A percentile compares a stretch with the other conserved stretches of the same genome.
Conservation (phyloP, 2,113 vertebrate species). For the Platichthys stellatus region DNA sequence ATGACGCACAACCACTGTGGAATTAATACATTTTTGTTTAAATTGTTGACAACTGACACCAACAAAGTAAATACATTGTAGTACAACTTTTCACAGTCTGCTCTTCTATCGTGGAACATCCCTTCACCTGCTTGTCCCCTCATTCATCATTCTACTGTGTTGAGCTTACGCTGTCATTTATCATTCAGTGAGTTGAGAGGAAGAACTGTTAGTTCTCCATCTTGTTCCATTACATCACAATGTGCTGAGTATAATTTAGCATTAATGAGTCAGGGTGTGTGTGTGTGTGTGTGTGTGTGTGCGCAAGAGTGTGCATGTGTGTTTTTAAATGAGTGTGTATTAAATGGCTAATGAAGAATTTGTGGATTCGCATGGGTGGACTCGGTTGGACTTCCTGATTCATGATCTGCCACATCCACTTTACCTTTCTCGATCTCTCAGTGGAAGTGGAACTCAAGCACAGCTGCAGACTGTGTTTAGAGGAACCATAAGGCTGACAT, state of each 20-base stretch:
- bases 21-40: neutral
- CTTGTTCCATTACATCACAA: conserved; percentile 57
- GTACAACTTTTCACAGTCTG: conserved; percentile 2
- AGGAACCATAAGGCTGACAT: too few species aligned
- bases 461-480: neutral
- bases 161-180: conserved; percentile 54
- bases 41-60: conserved; percentile 7
- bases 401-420: conserved; percentile 60
- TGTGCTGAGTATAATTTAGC: conserved; percentile 54
- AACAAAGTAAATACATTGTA: neutral
- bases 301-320: neutral
- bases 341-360: conserved; percentile 53
- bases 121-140: conserved; percentile 23
- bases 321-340: conserved; percentile 46
- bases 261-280: conserved; percentile 52
- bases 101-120: conserved; percentile 39
- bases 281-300: neutral
- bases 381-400: conserved; percentile 60
- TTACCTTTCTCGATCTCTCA: conserved; percentile 33
- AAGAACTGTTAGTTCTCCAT: conserved; percentile 55
- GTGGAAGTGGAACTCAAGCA: conserved; percentile 21
- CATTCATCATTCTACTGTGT: conserved; percentile 57
- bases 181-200: conserved; percentile 58
- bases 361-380: conserved; percentile 49
- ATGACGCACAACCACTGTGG: neutral